Evolutionary conservation across 1,140 invertebrate genomes (phyloP).

Genomic region (Cyclargus thomasi): DNA sequence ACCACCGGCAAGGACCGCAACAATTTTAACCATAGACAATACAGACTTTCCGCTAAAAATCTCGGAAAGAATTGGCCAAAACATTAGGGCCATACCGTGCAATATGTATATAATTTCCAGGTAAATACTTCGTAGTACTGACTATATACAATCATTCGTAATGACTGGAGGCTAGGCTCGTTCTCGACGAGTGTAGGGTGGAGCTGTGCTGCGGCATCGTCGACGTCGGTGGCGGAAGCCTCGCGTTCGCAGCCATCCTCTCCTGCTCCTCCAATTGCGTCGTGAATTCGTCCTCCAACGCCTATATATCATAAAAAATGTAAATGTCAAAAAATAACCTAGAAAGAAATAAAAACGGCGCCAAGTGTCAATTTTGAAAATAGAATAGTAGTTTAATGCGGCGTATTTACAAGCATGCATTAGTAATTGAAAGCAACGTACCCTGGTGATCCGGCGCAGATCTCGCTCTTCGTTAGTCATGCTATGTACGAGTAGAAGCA

Average conservation of each 20-base stretch:
- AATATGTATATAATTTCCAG: neutral
- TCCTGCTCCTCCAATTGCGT: constrained; percentile 81
- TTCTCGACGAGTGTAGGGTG: constrained; percentile 59
- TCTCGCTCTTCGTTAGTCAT: constrained; percentile 28
- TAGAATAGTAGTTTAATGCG: neutral
- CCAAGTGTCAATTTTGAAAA: constrained; percentile 13
- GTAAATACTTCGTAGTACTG: neutral
- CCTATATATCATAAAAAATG: constrained; percentile 54
- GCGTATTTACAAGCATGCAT: constrained; percentile 25
- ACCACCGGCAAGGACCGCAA: neutral
- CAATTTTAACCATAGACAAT: neutral
- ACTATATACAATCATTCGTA: constrained; percentile 49
- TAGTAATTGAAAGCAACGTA: constrained; percentile 34
- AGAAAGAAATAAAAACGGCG: constrained; percentile 3
- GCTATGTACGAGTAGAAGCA: constrained; percentile 14
- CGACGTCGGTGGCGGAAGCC: constrained; percentile 44
- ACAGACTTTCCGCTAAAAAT: neutral
- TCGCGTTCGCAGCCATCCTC: constrained; percentile 50
- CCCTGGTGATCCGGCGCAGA: constrained; percentile 35
- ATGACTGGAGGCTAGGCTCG: constrained; percentile 66
- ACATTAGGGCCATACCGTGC: too few relatives aligned
- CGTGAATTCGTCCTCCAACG: constrained; percentile 81
- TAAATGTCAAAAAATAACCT: constrained; percentile 17
- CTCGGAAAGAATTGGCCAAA: neutral
- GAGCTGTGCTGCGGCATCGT: constrained; percentile 62